Conservation (phyloP, 2,113 vertebrate genomes). For the Podarcis muralis region DNA sequence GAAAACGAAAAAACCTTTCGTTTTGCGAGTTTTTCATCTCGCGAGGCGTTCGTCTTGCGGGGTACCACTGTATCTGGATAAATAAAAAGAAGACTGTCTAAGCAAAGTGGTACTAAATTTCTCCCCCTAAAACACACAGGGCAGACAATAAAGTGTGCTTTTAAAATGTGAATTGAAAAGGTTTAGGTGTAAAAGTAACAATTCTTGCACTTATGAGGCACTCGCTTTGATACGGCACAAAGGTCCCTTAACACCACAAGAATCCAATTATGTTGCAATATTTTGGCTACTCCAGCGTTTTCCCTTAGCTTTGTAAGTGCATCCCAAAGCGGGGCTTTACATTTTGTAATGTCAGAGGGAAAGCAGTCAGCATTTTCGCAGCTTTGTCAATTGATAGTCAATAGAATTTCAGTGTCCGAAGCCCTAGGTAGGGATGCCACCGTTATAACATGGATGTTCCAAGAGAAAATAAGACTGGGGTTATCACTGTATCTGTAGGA, state of each 20-base stretch:
- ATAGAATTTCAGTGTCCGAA: constrained; percentile 32
- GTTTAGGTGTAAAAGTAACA: constrained; percentile 7
- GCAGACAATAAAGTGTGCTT: constrained; percentile 28
- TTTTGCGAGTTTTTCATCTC: too few species aligned
- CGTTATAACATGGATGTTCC: not conserved
- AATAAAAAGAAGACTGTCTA: not conserved
- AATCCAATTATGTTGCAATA: constrained; percentile 31
- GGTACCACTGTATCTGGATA: too few species aligned
- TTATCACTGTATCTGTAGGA: not conserved
- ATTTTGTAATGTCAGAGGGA: constrained; percentile 55
- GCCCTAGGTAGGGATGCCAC: not conserved
- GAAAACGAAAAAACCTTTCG: too few species aligned
- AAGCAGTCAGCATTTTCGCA: constrained; percentile 53
- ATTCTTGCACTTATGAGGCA: not conserved
- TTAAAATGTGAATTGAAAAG: constrained; percentile 5
- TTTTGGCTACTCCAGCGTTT: constrained; percentile 37
- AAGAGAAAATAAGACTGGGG: constrained; percentile 24
- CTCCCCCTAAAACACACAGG: not conserved
- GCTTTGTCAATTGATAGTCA: constrained; percentile 10
- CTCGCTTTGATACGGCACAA: not conserved
- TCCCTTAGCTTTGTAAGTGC: constrained; percentile 37
- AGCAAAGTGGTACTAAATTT: not conserved
- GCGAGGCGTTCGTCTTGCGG: too few species aligned
- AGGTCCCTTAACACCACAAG: constrained; percentile 22
- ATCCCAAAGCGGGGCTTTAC: constrained; percentile 50